Evolutionary conservation across 2,888 invertebrate genomes (phyloP).

Genomic region (Cotesia congregata): DNA sequence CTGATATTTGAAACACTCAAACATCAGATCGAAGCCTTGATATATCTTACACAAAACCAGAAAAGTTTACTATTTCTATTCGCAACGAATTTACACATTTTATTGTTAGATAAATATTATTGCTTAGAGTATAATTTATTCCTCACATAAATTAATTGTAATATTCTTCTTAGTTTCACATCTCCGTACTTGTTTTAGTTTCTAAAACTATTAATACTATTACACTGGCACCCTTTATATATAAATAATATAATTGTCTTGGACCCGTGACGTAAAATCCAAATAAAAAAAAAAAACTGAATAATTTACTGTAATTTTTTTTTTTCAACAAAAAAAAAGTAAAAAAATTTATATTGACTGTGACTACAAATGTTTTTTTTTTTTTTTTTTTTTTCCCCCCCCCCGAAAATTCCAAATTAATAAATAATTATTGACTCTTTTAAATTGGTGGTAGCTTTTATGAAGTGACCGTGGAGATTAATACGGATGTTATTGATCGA

Average conservation of each 20-base stretch:
- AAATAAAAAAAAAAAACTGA: slow-evolving; percentile 33
- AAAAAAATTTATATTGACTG: not conserved
- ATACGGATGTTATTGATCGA: not conserved
- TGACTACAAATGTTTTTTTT: not conserved
- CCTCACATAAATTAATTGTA: slow-evolving; percentile 41
- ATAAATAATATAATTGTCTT: slow-evolving; percentile 60
- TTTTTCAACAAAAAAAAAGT: not conserved
- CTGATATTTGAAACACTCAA: not conserved
- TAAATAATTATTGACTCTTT: slow-evolving; percentile 3
- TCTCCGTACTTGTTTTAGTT: slow-evolving; percentile 24
- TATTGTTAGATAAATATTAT: slow-evolving; percentile 52
- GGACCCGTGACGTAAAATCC: slow-evolving; percentile 67
- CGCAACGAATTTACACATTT: not conserved
- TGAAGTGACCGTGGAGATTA: not conserved
- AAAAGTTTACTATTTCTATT: not conserved
- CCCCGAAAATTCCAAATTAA: not conserved
- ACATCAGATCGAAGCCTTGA: not conserved
- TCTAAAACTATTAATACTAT: slow-evolving; percentile 23
- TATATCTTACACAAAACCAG: slow-evolving; percentile 6
- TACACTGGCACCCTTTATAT: slow-evolving; percentile 45
- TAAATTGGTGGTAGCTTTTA: not conserved
- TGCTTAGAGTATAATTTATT: slow-evolving; percentile 55
- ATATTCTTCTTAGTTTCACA: slow-evolving; percentile 33
- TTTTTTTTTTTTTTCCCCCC: not conserved
- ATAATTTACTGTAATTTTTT: slow-evolving; percentile 4